phyloP scores from a whole-genome alignment of 2,797 vertebrate genomes.

The Danio aesculapii region DNA sequence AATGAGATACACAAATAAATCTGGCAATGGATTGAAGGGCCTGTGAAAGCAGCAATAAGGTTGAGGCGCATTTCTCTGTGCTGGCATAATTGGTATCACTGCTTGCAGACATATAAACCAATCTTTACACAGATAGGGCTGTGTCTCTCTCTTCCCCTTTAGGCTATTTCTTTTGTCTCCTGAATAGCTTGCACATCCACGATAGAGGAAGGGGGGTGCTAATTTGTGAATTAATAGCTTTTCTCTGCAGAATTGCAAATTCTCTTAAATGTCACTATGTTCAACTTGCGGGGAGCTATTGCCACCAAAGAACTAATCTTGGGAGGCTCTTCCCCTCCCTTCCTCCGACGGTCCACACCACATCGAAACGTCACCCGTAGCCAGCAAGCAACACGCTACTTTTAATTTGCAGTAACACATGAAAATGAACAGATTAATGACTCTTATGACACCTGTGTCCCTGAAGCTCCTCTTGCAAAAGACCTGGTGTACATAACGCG shows the following conservation, averaged over 20 bases:
- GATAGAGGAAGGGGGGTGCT: slow-evolving; percentile 89
- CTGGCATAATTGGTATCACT: slow-evolving; percentile 99
- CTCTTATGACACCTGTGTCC: slow-evolving; percentile 87
- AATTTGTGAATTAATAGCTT: slow-evolving; percentile 99
- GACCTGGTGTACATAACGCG: slow-evolving; percentile 82
- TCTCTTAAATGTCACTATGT: slow-evolving; percentile 98
- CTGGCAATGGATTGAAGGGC: slow-evolving; percentile 85
- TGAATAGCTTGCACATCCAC: slow-evolving; percentile 96
- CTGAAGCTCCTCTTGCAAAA: slow-evolving; percentile 78
- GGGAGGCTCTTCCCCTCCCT: slow-evolving; percentile 64
- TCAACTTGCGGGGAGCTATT: slow-evolving; percentile 84
- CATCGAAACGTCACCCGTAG: slow-evolving; percentile 83
- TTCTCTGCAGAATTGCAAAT: slow-evolving; percentile 99
- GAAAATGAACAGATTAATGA: slow-evolving; percentile 90
- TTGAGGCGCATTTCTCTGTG: slow-evolving; percentile 86
- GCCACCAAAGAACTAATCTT: slow-evolving; percentile 88
- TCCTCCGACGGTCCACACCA: slow-evolving; percentile 58
- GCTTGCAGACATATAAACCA: slow-evolving; percentile 99
- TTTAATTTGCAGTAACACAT: slow-evolving; percentile 97
- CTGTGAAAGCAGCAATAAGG: slow-evolving; percentile 78
- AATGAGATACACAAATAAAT: slow-evolving; percentile 90
- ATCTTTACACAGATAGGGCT: slow-evolving; percentile 97
- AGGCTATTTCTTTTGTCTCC: slow-evolving; percentile 99
- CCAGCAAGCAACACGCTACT: slow-evolving; percentile 92
- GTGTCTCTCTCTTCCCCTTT: slow-evolving; percentile 92